These are phyloP conservation scores for Parapsyche elsis DNA, from an alignment of 1,140 invertebrate genomes.

Conservation along the genomic window DNA sequence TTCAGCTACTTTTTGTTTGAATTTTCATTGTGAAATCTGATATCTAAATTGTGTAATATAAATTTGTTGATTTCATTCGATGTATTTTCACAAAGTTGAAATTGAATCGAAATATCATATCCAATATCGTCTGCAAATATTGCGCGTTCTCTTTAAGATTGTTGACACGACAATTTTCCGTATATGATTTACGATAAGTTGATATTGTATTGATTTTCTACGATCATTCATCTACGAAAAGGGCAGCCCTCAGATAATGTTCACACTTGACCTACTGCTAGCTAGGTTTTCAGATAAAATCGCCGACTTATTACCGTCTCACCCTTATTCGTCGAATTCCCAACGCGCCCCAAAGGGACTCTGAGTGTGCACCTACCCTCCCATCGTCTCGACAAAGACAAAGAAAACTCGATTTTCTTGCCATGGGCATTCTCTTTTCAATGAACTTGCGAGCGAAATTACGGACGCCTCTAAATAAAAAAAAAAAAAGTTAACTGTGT, in stretches of 20 bases:
- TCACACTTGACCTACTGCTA: slow-evolving; percentile 14
- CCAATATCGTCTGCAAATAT: background rate
- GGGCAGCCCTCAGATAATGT: slow-evolving; percentile 6
- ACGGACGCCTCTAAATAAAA: background rate
- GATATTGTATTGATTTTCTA: slow-evolving; percentile 9
- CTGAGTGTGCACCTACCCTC: background rate
- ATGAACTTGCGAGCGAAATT: background rate
- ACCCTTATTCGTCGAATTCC: background rate
- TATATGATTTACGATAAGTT: background rate
- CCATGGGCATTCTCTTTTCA: background rate
- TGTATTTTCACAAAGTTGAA: background rate
- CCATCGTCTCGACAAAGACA: background rate
- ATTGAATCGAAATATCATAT: background rate
- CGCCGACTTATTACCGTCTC: slow-evolving; percentile 16
- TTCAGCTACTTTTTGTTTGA: background rate
- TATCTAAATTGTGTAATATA: background rate
- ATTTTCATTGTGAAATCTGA: slow-evolving; percentile 2
- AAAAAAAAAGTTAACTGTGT: background rate
- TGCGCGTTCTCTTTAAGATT: background rate
- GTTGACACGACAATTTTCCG: background rate
- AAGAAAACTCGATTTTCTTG: slow-evolving; percentile 10
- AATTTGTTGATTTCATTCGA: too few species aligned
- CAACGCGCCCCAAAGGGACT: background rate
- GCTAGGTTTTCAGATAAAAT: background rate
- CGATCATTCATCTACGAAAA: background rate